Evolutionary conservation across 1,140 invertebrate species (phyloP).

Genomic region (Belonocnema kinseyi): DNA sequence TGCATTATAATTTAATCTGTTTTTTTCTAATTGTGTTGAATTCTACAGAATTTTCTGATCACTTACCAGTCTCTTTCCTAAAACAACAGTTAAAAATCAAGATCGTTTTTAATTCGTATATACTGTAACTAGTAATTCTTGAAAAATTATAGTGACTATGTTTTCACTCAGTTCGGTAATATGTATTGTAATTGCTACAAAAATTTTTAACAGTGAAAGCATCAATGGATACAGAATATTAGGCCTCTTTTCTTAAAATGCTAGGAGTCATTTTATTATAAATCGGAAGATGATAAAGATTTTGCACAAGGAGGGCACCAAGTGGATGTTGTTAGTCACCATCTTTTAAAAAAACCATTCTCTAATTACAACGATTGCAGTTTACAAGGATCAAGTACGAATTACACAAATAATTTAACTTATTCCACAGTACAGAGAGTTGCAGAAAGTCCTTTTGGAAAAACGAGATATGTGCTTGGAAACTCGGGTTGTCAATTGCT

Average conservation of each 20-base stretch:
- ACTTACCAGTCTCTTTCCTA: too few species aligned
- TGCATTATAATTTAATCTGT: too few species aligned
- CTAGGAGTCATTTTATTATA: conserved; percentile 77
- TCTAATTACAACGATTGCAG: conserved; percentile 64
- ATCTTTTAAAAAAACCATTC: conserved; percentile 62
- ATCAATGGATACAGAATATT: conserved; percentile 50
- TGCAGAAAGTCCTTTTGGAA: background rate
- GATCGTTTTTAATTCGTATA: too few species aligned
- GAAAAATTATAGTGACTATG: background rate
- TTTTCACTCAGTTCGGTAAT: background rate
- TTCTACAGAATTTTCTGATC: too few species aligned
- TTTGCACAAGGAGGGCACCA: conserved; percentile 76
- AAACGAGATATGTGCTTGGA: background rate
- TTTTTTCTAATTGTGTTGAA: too few species aligned
- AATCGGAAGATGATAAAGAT: conserved; percentile 74
- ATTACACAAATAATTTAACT: conserved; percentile 53
- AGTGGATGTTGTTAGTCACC: conserved; percentile 76
- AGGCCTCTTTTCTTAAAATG: conserved; percentile 70
- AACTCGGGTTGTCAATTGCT: conserved; percentile 32
- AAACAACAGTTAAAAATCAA: too few species aligned
- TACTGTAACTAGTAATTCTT: too few species aligned
- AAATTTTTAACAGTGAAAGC: background rate
- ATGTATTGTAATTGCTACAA: background rate
- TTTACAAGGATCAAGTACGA: conserved; percentile 52
- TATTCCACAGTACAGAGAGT: background rate